These are phyloP conservation scores for Homarus americanus DNA, from an alignment of 1,140 invertebrate genomes.

Conservation along the genomic window DNA sequence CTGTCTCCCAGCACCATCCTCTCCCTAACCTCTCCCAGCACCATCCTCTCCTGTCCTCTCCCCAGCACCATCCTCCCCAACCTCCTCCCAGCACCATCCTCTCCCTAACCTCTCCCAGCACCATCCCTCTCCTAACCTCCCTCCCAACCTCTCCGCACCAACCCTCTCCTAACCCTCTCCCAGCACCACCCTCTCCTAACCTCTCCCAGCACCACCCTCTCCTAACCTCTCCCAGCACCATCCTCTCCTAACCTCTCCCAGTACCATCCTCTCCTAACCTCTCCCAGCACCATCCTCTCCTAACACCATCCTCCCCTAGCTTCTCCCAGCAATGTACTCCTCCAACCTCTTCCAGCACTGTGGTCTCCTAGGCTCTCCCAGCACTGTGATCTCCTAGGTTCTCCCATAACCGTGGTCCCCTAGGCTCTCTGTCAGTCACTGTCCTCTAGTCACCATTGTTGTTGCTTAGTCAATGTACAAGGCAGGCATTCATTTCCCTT, in stretches of 20 bases:
- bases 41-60: not conserved
- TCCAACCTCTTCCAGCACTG: not conserved
- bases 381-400: not conserved
- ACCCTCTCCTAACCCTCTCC: not conserved
- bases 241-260: not conserved
- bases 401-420: too few species aligned
- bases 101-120: not conserved
- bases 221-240: not conserved
- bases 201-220: not conserved
- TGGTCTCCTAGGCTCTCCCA: not conserved
- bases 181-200: not conserved
- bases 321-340: too few species aligned
- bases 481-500: too few species aligned
- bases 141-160: too few species aligned
- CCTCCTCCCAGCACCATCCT: too few species aligned
- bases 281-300: not conserved
- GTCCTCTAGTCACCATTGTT: too few species aligned
- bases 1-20: not conserved
- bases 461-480: too few species aligned
- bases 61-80: constrained; percentile 26
- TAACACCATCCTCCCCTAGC: constrained; percentile 2
- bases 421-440: too few species aligned
- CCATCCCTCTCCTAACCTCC: not conserved
- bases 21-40: not conserved
- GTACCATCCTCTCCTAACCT: not conserved